phyloP scores from a whole-genome alignment of 2,113 vertebrate species.

The Etia nguti region DNA sequence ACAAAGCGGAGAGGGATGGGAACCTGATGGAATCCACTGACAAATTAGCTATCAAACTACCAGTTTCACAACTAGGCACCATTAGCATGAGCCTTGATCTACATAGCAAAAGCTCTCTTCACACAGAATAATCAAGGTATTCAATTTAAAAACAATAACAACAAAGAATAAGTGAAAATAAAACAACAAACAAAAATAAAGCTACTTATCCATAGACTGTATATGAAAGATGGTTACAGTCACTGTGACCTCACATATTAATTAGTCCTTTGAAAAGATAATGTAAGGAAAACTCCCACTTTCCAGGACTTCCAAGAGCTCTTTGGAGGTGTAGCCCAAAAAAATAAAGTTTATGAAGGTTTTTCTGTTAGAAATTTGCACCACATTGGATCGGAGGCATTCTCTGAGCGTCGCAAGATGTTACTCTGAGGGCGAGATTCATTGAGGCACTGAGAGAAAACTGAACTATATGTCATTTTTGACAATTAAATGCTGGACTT shows the following conservation, averaged over 20 bases:
- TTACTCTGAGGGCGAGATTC: neutral
- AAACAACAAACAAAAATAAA: neutral
- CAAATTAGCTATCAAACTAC: neutral
- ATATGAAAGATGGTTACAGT: neutral
- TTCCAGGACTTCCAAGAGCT: neutral
- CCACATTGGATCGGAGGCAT: neutral
- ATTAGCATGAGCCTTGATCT: neutral
- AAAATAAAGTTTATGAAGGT: too few relatives aligned
- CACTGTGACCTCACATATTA: neutral
- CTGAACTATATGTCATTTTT: neutral
- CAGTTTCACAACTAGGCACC: neutral
- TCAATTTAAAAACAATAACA: neutral
- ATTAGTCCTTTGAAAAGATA: neutral
- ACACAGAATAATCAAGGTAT: neutral
- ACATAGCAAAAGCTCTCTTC: neutral
- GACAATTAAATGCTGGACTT: neutral
- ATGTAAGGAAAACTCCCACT: neutral
- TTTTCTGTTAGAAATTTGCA: neutral
- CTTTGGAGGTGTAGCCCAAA: neutral
- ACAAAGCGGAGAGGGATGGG: neutral
- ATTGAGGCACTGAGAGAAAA: neutral
- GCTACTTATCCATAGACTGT: neutral
- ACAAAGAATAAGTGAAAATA: neutral
- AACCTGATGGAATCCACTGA: neutral
- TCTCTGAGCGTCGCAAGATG: neutral